Conservation (phyloP, 1,140 invertebrate genomes). For the Nasonia giraulti region DNA sequence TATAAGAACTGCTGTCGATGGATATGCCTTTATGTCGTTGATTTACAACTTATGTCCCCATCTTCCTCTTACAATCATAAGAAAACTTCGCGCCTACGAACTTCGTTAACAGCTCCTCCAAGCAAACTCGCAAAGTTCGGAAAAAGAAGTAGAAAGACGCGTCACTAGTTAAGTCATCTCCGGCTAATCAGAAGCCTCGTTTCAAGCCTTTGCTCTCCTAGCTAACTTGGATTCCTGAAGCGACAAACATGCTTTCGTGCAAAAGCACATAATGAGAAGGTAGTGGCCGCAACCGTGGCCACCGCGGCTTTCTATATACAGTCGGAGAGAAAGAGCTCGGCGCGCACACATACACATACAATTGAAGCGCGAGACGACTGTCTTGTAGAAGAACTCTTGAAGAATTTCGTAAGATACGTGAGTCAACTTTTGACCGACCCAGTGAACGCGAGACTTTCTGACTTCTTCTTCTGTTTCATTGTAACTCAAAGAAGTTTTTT, state of each 20-base stretch:
- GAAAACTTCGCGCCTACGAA: neutral
- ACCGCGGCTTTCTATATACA: neutral
- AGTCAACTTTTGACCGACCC: neutral
- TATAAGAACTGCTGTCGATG: neutral
- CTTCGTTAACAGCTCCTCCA: neutral
- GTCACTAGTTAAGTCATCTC: neutral
- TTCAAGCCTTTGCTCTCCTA: neutral
- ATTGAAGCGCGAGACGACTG: neutral
- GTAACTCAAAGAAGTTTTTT: neutral
- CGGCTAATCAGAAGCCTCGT: neutral
- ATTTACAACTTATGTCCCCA: neutral
- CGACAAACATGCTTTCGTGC: neutral
- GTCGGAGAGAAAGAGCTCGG: neutral
- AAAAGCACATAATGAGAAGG: neutral
- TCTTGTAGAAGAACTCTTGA: constrained; percentile 6
- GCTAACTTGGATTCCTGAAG: neutral
- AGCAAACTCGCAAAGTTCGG: neutral
- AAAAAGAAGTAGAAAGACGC: neutral
- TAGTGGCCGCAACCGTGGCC: neutral
- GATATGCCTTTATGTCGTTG: neutral
- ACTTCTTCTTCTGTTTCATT: neutral
- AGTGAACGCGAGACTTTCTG: neutral
- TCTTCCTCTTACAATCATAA: neutral
- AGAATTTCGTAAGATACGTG: neutral
- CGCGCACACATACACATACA: neutral